Evolutionary conservation across 1,140 invertebrate species (phyloP).

Genomic region (Charaxes varanes): DNA sequence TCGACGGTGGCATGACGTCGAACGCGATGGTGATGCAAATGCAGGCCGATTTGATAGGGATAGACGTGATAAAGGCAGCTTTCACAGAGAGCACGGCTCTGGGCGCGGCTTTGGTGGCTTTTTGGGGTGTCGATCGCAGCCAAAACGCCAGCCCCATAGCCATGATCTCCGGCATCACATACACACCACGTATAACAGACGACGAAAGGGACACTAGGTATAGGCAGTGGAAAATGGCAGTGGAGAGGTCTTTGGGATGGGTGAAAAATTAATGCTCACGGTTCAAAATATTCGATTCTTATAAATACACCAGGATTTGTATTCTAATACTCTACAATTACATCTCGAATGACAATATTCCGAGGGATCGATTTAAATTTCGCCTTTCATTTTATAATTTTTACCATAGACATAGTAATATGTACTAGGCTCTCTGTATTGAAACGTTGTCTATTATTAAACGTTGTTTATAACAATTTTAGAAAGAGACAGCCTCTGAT

Average conservation of each 20-base stretch:
- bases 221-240: constrained; percentile 89
- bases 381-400: no score
- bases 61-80: constrained; percentile 80
- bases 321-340: no score
- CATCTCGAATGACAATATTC: no score
- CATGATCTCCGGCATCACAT: constrained; percentile 77
- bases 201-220: constrained; percentile 84
- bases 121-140: constrained; percentile 76
- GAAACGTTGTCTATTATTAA: no score
- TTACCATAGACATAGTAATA: no score
- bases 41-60: constrained; percentile 75
- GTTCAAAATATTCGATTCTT: no score
- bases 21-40: constrained; percentile 91
- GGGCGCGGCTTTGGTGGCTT: constrained; percentile 88
- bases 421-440: no score
- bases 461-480: no score
- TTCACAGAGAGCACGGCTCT: constrained; percentile 91
- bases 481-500: no score
- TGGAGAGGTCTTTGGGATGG: constrained; percentile 87
- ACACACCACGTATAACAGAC: constrained; percentile 79
- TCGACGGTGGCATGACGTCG: constrained; percentile 95
- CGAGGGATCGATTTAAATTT: no score
- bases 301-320: no score
- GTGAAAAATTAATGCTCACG: constrained; percentile 74
- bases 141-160: constrained; percentile 46